Evolutionary conservation across 2,113 vertebrate genomes (phyloP), one percentile per base, ranked within the genome.

Genomic region (Clarias macrocephalus): DNA sequence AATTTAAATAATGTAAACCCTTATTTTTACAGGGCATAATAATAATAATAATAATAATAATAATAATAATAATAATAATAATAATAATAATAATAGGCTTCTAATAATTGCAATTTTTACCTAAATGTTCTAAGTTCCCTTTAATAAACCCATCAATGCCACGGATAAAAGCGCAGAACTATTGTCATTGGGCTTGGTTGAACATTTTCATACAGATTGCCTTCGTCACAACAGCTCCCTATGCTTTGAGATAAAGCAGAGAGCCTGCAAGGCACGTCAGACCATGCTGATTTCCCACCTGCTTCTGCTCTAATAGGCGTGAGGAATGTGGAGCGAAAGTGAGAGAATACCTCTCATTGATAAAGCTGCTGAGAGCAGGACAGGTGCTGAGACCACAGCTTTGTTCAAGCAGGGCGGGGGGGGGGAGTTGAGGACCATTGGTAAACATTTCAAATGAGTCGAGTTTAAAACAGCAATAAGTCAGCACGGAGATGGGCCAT

Each of bases 211-310:
- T 66, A 77, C 60, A 30, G 57, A 59, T 11, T 37, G 66, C 82
- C 66, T 87, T 42, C 23, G 7, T 77, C 59, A 85, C 68, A 87
- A 87, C 75, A 65, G 59, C 48, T 79, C 79, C 33, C 82, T 89
- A 79, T 85, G 63, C 16, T 48, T 86, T 59, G 57, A 59, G 42
- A 57, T 28, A 52, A 42, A 72, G 86, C 25, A 66, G 82, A 59
- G 59, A 77, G 66, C 19, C 79, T 82, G 66, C 54, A 52, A 52
- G n/a, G 56, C 56, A 80, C 48, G 30, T 84, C 79, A 82, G 83
- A 23, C 83, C 79, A 60, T 65, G 88, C 86, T 59, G 85, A 16
- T 88, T 89, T 80, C 87, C 88, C 93, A 93, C 90, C 93, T 94
- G 92, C 92, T 92, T 76, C 83, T 57, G 8, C 52, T 83, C 88